Evolutionary conservation across 30 jellyfish, hydroid and myxozoan genomes (phyloP).

Genomic region (Aurelia coerulea): DNA sequence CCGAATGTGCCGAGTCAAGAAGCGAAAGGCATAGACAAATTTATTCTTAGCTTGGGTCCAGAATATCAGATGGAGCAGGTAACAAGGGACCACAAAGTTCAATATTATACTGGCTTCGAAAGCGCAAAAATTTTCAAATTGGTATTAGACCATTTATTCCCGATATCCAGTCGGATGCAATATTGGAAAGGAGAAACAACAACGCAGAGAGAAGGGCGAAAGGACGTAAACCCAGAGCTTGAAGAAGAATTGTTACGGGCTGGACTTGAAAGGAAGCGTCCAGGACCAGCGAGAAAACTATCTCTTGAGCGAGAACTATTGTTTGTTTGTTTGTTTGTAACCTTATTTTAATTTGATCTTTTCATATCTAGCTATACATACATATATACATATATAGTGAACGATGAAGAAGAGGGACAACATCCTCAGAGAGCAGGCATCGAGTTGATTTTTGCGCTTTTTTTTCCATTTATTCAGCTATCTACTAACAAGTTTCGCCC

Average conservation of each 20-base stretch:
- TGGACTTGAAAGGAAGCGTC: conserved; percentile 1
- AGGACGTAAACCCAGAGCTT: not conserved
- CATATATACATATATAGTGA: too few relatives aligned
- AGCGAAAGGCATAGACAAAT: too few relatives aligned
- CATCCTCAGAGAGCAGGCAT: too few relatives aligned
- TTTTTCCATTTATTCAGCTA: too few relatives aligned
- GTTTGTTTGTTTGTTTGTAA: too few relatives aligned
- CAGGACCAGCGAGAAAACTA: conserved; percentile 8
- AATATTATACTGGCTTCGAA: conserved; percentile 15
- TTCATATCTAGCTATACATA: too few relatives aligned
- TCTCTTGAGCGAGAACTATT: conserved; percentile 42
- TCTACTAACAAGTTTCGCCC: too few relatives aligned
- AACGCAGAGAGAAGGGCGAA: conserved; percentile 5
- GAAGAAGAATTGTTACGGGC: not conserved
- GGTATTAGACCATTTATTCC: not conserved
- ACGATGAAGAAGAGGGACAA: too few relatives aligned
- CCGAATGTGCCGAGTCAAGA: too few relatives aligned
- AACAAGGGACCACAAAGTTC: conserved; percentile 19
- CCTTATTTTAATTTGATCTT: too few relatives aligned
- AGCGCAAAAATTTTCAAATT: conserved; percentile 4
- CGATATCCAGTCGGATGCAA: conserved; percentile 40
- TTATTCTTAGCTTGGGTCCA: not conserved
- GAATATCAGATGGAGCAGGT: conserved; percentile 14
- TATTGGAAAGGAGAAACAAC: conserved; percentile 32
- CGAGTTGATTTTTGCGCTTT: too few relatives aligned